Evolutionary conservation across 2,113 vertebrate genomes (phyloP).

Genomic region (Dromiciops gliroides): DNA sequence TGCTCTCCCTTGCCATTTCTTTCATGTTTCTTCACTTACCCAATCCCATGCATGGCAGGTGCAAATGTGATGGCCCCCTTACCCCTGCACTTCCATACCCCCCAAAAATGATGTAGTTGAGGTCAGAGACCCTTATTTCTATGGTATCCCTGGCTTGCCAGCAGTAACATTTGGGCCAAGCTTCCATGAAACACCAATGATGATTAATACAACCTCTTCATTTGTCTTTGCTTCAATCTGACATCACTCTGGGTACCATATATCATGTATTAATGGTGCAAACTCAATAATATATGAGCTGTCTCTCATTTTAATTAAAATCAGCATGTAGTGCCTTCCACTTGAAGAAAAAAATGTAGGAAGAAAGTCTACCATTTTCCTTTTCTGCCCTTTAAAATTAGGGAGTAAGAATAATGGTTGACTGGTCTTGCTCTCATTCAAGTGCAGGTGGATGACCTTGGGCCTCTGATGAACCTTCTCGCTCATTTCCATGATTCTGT

Average conservation of each 20-base stretch:
- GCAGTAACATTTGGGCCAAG: background rate
- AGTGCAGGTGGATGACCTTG: background rate
- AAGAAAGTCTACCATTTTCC: background rate
- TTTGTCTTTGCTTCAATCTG: background rate
- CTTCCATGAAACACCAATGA: background rate
- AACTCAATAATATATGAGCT: background rate
- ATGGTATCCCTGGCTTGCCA: rapidly evolving
- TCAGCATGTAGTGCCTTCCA: background rate
- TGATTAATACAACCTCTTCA: background rate
- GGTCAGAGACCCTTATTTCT: background rate
- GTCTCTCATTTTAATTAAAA: conserved; percentile 37
- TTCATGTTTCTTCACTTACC: background rate
- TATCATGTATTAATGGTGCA: background rate
- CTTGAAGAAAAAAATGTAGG: conserved; percentile 43
- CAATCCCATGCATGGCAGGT: background rate
- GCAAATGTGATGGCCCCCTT: background rate
- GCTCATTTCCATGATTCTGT: background rate
- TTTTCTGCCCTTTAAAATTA: background rate
- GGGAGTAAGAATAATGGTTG: background rate
- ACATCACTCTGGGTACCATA: background rate
- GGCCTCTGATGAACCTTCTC: background rate
- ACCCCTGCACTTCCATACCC: background rate
- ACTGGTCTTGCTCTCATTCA: background rate
- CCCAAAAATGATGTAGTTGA: background rate
- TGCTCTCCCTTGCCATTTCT: background rate